Evolutionary conservation across 2,113 vertebrate genomes (phyloP), one percentile per base, ranked within the genome.

Genomic region (Lasiurus borealis): DNA sequence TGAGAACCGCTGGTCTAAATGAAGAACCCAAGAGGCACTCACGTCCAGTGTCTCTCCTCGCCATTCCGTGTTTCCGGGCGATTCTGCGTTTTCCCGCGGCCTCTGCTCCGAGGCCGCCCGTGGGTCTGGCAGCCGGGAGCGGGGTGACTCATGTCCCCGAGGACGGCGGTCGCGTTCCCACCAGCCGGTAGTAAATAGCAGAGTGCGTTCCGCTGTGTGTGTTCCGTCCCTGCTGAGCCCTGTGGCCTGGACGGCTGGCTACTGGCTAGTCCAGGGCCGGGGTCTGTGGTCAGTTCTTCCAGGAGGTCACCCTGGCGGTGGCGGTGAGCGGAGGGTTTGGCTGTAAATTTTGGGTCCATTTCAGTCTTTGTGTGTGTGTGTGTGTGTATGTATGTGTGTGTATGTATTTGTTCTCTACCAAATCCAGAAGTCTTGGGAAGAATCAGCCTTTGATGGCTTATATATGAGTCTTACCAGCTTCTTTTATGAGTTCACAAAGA

Each of bases 391-490:
- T 50, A 13, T 50, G 50, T 50, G 50, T 18, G 4, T 23, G 3
- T 85, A 25, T 16, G 16, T 52, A 34, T 13, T 84, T 86, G 76
- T 31, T 76, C 27, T 88, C 0, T 86, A 59, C 48, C 66, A 93
- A 82, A 52, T 15, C 54, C 14, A 5, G 12, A n/a, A 25, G 21
- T 73, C 36, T 59, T 44, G 75, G 68, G 48, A 57, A 81, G 36
- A 86, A 59, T 59, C 75, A 90, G 75, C 57, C 68, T 90, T 95
- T 31, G 91, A 59, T 93, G 66, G 27, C 62, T 77, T 76, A 34
- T 46, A 10, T 75, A 18, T 82, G 50, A 76, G 36, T 36, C 36
- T 52, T 48, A 81, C 59, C 14, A 44, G 40, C 21, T 69, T 86
- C 68, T 93, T 90, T 66, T 34, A 62, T 34, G 40, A 48, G 86